phyloP scores from a whole-genome alignment of 1,140 invertebrate genomes.

The Harpegnathos saltator region DNA sequence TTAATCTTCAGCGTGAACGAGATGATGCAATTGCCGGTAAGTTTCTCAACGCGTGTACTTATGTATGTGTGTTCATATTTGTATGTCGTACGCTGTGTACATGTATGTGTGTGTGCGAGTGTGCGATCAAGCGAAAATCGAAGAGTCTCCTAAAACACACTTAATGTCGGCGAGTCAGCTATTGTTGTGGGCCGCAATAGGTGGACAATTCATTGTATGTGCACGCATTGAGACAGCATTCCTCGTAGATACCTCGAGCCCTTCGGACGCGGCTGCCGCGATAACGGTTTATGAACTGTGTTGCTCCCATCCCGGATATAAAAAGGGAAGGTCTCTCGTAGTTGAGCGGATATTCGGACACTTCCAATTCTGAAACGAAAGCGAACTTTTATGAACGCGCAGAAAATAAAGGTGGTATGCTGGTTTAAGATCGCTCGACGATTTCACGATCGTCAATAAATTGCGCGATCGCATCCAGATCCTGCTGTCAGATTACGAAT shows the following conservation, averaged over 20 bases:
- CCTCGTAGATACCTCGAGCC: constrained; percentile 83
- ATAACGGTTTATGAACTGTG: constrained; percentile 78
- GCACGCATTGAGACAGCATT: constrained; percentile 85
- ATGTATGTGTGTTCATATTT: constrained; percentile 4
- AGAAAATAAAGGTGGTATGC: background rate
- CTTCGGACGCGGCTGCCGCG: constrained; percentile 77
- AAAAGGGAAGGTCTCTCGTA: constrained; percentile 80
- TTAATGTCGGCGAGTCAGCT: background rate
- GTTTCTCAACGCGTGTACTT: background rate
- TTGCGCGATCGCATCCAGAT: constrained; percentile 15
- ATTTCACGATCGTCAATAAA: constrained; percentile 22
- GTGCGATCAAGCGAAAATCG: constrained; percentile 47
- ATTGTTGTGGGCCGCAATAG: constrained; percentile 80
- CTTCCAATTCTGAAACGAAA: constrained; percentile 80
- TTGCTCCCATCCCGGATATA: constrained; percentile 77
- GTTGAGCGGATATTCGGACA: constrained; percentile 75
- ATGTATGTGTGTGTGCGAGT: constrained; percentile 24
- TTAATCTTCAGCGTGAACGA: constrained; percentile 40
- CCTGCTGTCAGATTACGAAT: constrained; percentile 22
- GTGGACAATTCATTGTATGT: constrained; percentile 80
- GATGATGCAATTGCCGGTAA: constrained; percentile 31
- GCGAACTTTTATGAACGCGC: background rate
- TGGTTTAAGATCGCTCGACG: background rate
- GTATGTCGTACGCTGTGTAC: background rate
- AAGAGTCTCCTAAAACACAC: constrained; percentile 26